Evolutionary conservation across 2,888 invertebrate species (phyloP), one percentile per base, ranked within the genome.

Genomic region (Helobdella robusta): DNA sequence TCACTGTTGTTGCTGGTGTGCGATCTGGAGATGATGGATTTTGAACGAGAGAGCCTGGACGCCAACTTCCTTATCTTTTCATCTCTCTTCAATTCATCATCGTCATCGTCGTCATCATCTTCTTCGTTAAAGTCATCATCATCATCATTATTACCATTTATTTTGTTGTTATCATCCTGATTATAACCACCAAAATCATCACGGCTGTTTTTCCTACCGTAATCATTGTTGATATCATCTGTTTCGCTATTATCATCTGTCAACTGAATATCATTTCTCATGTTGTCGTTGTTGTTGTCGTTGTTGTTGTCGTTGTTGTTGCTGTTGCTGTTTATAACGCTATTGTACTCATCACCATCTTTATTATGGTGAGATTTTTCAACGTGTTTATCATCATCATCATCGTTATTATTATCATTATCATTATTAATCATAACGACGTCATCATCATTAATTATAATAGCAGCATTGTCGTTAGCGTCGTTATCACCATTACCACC

Each of bases 271-370:
- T 56, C 32, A 32, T 25, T 56, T 5, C 6, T 59, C 3, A 6
- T 34, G 36, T 59, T 20, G 59, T 59, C 23, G 36, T 59, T 59
- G 59, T 56, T 56, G 58, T 32, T 23, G 6, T 56, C n/a, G 28
- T 56, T 25, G 28, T 6, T 25, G 25, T 23, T 23, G 6, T 56
- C n/a, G 58, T 56, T 56, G 6, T 56, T 56, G 58, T 23, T 56
- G 58, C 5, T 5, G 58, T 56, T 23, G 25, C 5, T 23, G 25
- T 23, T 6, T 3, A 30, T n/a, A 18, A 28, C 32, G 28, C 18
- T 23, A 18, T 25, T 56, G 58, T n/a, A 50, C 4, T 50, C 50
- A 4, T 6, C 5, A 6, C 50, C 4, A 23, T 50, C 50, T 8
- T 5, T 50, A n/a, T n/a, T 18, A n/a, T n/a, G n/a, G n/a, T n/a